These are phyloP conservation scores for Eupeodes corollae DNA, from an alignment of 1,140 invertebrate species.

Conservation along the genomic window DNA sequence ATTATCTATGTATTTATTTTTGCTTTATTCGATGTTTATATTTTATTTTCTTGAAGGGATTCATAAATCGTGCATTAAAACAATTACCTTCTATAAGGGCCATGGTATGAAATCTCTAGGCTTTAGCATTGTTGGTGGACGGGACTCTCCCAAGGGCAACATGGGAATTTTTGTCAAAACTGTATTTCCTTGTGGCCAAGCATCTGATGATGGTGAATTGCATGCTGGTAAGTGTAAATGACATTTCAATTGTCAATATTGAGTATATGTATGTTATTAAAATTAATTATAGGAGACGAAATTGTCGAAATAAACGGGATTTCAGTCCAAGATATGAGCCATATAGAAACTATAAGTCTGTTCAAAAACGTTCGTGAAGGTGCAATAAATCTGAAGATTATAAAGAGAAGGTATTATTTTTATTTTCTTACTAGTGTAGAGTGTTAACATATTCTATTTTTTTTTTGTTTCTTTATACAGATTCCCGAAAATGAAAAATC, in stretches of 20 bases:
- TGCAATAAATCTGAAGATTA: conserved; percentile 69
- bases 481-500: too few relatives aligned
- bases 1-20: too few relatives aligned
- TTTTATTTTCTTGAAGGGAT: conserved; percentile 11
- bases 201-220: conserved; percentile 66
- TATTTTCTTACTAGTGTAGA: too few relatives aligned
- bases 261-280: background rate
- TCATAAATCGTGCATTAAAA: conserved; percentile 21
- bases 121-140: conserved; percentile 84
- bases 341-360: conserved; percentile 75
- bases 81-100: conserved; percentile 62
- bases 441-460: too few relatives aligned
- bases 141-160: conserved; percentile 74
- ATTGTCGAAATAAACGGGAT: conserved; percentile 80
- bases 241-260: too few relatives aligned
- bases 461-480: too few relatives aligned
- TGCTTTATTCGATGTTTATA: too few relatives aligned
- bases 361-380: conserved; percentile 84
- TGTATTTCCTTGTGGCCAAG: conserved; percentile 77
- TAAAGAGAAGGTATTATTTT: conserved; percentile 53
- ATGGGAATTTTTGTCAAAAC: conserved; percentile 90
- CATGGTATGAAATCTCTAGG: conserved; percentile 75
- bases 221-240: conserved; percentile 59
- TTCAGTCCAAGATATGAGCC: conserved; percentile 70
- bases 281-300: conserved; percentile 67